A percentile compares a stretch with the other conserved stretches of the same genome.
Evolutionary conservation across 2,113 vertebrate genomes (phyloP).

Genomic region (Peromyscus maniculatus): DNA sequence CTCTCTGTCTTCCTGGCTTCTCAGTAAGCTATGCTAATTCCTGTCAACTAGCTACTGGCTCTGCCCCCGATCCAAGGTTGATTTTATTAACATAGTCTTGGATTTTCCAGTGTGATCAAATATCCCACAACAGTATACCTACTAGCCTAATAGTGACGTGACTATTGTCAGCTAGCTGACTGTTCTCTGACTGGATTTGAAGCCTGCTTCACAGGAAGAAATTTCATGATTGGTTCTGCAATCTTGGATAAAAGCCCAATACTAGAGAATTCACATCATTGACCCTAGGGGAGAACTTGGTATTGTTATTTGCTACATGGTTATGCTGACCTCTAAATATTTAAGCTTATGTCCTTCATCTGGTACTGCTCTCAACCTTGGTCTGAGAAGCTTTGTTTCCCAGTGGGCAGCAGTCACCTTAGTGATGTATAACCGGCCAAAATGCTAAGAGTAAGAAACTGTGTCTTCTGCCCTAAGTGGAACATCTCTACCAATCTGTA

Average conservation of each 20-base stretch:
- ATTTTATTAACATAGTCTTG: neutral
- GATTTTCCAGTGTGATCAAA: neutral
- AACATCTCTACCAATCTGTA: neutral
- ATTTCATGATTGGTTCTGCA: neutral
- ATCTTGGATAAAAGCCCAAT: neutral
- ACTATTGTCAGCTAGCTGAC: neutral
- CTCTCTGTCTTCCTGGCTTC: neutral
- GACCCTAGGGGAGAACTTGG: neutral
- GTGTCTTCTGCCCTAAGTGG: neutral
- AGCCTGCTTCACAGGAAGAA: neutral
- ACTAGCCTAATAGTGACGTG: neutral
- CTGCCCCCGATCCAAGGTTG: neutral
- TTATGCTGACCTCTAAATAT: neutral
- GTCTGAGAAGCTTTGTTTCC: neutral
- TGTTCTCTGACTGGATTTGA: neutral
- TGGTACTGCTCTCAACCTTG: neutral
- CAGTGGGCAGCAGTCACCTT: neutral
- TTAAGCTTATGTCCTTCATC: neutral
- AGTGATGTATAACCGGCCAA: neutral
- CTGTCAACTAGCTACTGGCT: neutral
- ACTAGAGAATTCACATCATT: neutral
- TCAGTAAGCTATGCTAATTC: neutral
- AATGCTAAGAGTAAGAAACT: neutral
- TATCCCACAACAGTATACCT: neutral
- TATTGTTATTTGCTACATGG: neutral